Base-by-base conservation (phyloP, 2,113 vertebrate genomes). In the Tetrax tetrax region DNA sequence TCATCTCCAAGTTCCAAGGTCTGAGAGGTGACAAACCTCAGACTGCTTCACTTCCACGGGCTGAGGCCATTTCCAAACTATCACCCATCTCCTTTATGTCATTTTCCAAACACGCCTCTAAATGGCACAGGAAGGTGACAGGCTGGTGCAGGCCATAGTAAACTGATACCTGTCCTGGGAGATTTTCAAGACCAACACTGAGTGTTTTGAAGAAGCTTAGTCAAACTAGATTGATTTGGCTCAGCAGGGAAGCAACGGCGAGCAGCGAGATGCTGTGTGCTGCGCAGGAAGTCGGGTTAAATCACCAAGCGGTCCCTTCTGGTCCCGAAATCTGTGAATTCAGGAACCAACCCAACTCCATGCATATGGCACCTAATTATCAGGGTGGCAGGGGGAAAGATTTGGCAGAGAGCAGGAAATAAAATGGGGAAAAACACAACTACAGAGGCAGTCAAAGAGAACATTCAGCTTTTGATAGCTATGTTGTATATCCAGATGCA, bases 301-400 rank as follows among this genome's bases (percentile, higher is more conserved):
- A 10, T 13, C n/a, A 47, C n/a, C 1, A 3, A 59, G 38, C 15
- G 3, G 14, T 35, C 60, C 77, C 65, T 85, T 75, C 87, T 94
- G 95, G 41, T n/a, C 87, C 61, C 8, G 2, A 91, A 95, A 96
- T 50, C 88, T 37, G 85, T 64, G 81, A 63, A 47, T 89, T 78
- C 78, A 66, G 81, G 87, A 93, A 82, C 51, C 41, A 51, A 59
- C 81, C 84, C 90, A 91, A 82, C 82, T 79, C 48, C 10, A 2
- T 13, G 50, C 63, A 81, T 41, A 76, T 45, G 66, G 70, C 71
- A 50, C 31, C 50, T 88, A 38, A 83, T 93, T 77, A 90, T 6
- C 7, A 3, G 75, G 75, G 70, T 51, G 41, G 14, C 1, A 3
- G 4, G 37, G 59, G 81, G 68, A 83, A 60, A 61, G 54, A 77